Evolutionary conservation across 2,113 vertebrate genomes (phyloP).

Genomic region (Cyprinodon variegatus): DNA sequence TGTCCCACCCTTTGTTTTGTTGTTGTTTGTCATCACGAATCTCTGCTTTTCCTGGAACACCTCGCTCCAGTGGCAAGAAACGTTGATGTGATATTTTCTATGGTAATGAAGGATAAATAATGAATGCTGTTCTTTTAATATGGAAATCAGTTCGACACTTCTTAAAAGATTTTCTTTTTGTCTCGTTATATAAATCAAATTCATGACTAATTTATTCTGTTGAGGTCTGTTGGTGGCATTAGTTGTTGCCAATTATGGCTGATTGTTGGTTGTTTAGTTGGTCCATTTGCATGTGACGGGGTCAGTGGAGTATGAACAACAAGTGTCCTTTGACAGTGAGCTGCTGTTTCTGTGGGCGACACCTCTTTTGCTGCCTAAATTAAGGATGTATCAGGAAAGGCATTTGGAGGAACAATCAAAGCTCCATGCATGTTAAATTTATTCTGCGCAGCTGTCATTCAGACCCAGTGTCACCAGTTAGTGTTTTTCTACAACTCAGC

Average conservation of each 20-base stretch:
- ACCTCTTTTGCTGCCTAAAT: background rate
- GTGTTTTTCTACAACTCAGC: background rate
- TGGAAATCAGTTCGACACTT: conserved; percentile 58
- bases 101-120: conserved; percentile 59
- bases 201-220: conserved; percentile 57
- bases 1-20: conserved; percentile 8
- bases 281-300: conserved; percentile 44
- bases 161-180: conserved; percentile 37
- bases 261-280: conserved; percentile 49
- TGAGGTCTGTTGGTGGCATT: conserved; percentile 55
- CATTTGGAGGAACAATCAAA: background rate
- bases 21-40: conserved; percentile 10
- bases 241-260: conserved; percentile 62
- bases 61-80: conserved; percentile 13
- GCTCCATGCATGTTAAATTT: background rate
- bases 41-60: conserved; percentile 21
- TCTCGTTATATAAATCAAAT: conserved; percentile 48
- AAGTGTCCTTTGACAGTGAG: conserved; percentile 52
- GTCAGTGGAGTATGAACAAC: conserved; percentile 49
- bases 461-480: background rate
- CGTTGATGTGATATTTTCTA: conserved; percentile 51
- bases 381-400: background rate
- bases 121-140: conserved; percentile 45
- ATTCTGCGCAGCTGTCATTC: background rate
- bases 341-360: conserved; percentile 33